Conservation (phyloP, 2,888 invertebrate species). For the Acanthopleura granulata region DNA sequence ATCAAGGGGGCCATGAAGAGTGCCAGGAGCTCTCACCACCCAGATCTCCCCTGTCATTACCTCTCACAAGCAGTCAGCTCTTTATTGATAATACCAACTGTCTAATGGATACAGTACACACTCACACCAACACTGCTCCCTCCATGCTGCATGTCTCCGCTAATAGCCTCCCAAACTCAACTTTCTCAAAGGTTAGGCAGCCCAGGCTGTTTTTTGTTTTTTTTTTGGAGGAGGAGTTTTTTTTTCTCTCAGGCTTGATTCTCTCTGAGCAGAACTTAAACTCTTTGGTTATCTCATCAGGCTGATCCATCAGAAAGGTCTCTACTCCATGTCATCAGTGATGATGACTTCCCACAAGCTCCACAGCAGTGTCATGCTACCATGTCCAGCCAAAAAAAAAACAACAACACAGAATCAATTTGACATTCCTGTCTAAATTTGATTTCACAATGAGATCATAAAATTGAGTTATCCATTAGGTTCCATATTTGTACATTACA, state of each 20-base stretch:
- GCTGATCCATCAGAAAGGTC: background rate
- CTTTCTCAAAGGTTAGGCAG: no score
- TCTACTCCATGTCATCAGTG: background rate
- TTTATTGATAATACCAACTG: background rate
- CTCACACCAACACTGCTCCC: background rate
- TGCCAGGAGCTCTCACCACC: no score
- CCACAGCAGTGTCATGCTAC: background rate
- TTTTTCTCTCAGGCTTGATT: background rate
- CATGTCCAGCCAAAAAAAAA: background rate
- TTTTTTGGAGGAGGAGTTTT: background rate
- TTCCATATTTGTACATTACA: background rate
- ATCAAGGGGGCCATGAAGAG: no score
- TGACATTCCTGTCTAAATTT: background rate
- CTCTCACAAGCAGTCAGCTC: no score
- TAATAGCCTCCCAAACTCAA: background rate
- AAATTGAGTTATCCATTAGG: background rate
- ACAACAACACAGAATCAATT: background rate
- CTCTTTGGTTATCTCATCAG: background rate
- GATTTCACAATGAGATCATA: background rate
- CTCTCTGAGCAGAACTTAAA: background rate
- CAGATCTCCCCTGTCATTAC: no score
- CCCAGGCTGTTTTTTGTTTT: no score
- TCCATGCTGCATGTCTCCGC: background rate
- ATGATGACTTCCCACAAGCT: background rate
- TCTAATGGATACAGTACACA: constrained; percentile 7